These are phyloP conservation scores for Antedon mediterranea DNA, from an alignment of 53 echinoderm and acorn worm species.

Conservation along the genomic window DNA sequence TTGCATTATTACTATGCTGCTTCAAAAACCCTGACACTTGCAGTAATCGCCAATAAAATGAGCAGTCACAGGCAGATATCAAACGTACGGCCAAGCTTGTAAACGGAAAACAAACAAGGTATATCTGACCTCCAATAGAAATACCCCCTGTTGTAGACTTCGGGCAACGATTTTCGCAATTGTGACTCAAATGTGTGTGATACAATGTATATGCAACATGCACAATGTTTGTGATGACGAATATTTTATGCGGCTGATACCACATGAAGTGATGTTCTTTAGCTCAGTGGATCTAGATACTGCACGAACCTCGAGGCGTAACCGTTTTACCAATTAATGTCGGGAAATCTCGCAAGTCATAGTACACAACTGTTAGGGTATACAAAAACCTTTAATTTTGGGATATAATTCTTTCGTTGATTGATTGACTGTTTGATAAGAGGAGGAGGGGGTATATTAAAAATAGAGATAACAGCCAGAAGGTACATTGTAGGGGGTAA, in stretches of 20 bases:
- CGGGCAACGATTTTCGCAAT: background rate
- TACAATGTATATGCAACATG: background rate
- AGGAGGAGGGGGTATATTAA: background rate
- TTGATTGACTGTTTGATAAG: background rate
- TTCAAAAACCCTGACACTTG: background rate
- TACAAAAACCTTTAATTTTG: background rate
- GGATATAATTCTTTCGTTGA: background rate
- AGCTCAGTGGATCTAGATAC: background rate
- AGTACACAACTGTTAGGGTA: background rate
- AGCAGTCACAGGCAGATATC: background rate
- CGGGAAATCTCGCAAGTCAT: background rate
- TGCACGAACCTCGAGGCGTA: background rate
- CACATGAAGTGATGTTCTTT: background rate
- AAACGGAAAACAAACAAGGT: background rate
- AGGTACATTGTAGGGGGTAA: background rate
- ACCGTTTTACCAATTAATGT: background rate
- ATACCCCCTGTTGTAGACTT: background rate
- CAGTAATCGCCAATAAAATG: background rate
- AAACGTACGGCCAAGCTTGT: background rate
- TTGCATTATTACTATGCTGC: background rate
- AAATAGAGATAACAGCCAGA: background rate
- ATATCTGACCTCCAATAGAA: background rate
- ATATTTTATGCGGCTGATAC: background rate
- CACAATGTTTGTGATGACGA: background rate
- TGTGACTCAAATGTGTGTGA: background rate